Evolutionary conservation across 2,113 vertebrate species (phyloP).

Genomic region (Edolisoma coerulescens): DNA sequence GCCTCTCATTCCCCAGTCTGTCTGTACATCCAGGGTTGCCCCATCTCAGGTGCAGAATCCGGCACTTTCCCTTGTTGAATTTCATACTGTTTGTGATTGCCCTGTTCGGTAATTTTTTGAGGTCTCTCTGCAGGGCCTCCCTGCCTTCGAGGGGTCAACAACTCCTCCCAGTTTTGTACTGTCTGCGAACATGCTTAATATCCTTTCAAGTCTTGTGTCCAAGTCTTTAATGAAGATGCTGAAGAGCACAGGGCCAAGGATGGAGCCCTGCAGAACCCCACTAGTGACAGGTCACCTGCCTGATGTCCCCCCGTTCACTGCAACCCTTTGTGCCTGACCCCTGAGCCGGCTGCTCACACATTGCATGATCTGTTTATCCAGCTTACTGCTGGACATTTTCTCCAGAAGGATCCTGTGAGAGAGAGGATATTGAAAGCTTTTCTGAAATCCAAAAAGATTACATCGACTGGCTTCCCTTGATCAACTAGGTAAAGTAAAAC

Average conservation of each 20-base stretch:
- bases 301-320: neutral
- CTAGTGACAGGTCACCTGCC: neutral
- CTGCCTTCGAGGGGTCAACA: rapidly evolving
- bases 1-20: neutral
- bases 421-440: neutral
- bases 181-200: neutral
- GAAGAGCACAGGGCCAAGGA: neutral
- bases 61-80: neutral
- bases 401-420: neutral
- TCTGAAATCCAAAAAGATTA: neutral
- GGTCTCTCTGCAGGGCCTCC: neutral
- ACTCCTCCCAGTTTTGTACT: neutral
- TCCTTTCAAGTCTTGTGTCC: neutral
- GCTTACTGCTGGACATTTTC: neutral
- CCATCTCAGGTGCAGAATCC: neutral
- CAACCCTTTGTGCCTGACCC: neutral
- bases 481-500: neutral
- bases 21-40: neutral
- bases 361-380: neutral
- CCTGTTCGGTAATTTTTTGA: neutral
- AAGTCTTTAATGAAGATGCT: neutral
- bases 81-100: neutral
- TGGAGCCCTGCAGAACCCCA: neutral
- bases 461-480: neutral
- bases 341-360: neutral